Base-by-base conservation (phyloP, 53 echinoderm and acorn worm species). In the Arbacia lixula region DNA sequence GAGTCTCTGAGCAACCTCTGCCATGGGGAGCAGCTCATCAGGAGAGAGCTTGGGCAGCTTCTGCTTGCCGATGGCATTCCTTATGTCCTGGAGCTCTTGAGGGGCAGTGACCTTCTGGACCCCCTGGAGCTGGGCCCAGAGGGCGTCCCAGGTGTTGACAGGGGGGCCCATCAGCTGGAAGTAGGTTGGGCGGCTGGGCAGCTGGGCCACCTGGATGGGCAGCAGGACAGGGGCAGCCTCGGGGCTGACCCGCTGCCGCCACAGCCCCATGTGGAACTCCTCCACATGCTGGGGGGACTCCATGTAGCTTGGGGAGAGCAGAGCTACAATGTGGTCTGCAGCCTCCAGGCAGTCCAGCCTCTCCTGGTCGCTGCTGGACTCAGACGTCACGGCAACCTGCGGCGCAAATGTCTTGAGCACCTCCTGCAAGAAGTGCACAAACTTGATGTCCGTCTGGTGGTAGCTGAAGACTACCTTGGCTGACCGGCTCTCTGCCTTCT, bases 251-350 rank as follows among this genome's bases (percentile, higher is more conserved):
- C 97, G 89, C 77, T 96, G 93, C 32, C 97, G 78, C 51, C 89
- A 96, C 28, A 96, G 66, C 17, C 88, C 93, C 19, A 93, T 92
- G 85, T 96, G 88, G 84, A 96, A 91, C 71, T 96, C 97, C 65
- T 96, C 97, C 41, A 92, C 74, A 37, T 92, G 92, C 58, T 91
- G 89, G 21, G 86, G 85, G 8, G 91, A 94, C 46, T 96, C 90
- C 3, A 85, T 57, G 72, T 96, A 96, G 57, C 76, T 74, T 27
- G 97, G 97, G 6, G 97, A 94, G 55, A 96, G 76, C 38, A 96
- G 83, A 3, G 88, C 69, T 2, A 96, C 72, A 26, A 96, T 85
- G 35, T 68, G 56, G 21, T 87, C 78, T 12, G 93, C 90, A 19
- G 62, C 72, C n/a, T 96, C 96, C 56, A 96, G 85, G 31, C 83